Evolutionary conservation across 2,113 vertebrate genomes (phyloP).

Genomic region (Anoplopoma fimbria): DNA sequence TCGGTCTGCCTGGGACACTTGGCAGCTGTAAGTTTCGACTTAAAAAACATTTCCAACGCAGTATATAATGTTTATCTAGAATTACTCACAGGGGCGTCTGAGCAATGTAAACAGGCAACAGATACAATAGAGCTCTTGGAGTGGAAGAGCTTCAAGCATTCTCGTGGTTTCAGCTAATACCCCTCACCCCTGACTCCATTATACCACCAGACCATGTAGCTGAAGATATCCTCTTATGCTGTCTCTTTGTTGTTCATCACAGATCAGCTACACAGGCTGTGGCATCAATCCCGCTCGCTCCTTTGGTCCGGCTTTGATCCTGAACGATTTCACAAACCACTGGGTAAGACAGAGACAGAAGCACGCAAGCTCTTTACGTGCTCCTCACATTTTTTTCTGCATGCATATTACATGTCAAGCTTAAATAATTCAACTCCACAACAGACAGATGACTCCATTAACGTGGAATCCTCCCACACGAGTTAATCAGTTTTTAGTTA

Average conservation of each 20-base stretch:
- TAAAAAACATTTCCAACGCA: not conserved
- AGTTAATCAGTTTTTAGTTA: conserved; percentile 79
- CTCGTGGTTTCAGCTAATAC: not conserved
- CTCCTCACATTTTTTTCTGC: conserved; percentile 41
- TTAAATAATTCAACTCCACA: conserved; percentile 43
- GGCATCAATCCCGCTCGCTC: conserved; percentile 98
- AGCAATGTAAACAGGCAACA: not conserved
- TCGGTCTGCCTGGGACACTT: conserved; percentile 95
- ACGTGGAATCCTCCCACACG: conserved; percentile 15
- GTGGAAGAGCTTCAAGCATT: not conserved
- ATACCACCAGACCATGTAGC: not conserved
- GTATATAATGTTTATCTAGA: conserved; percentile 3
- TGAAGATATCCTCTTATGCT: conserved; percentile 24
- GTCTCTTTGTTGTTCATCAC: conserved; percentile 42
- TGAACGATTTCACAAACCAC: conserved; percentile 89
- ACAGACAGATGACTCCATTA: conserved; percentile 5
- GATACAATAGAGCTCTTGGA: not conserved
- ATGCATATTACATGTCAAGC: conserved; percentile 28
- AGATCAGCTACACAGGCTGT: conserved; percentile 98
- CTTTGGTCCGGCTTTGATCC: conserved; percentile 91
- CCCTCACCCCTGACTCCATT: not conserved
- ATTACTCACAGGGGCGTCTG: not conserved
- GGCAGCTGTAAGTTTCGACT: conserved; percentile 88
- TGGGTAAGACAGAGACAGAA: conserved; percentile 87
- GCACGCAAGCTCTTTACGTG: not conserved